Evolutionary conservation across 2,113 vertebrate genomes (phyloP).

Genomic region (Echinops telfairi): DNA sequence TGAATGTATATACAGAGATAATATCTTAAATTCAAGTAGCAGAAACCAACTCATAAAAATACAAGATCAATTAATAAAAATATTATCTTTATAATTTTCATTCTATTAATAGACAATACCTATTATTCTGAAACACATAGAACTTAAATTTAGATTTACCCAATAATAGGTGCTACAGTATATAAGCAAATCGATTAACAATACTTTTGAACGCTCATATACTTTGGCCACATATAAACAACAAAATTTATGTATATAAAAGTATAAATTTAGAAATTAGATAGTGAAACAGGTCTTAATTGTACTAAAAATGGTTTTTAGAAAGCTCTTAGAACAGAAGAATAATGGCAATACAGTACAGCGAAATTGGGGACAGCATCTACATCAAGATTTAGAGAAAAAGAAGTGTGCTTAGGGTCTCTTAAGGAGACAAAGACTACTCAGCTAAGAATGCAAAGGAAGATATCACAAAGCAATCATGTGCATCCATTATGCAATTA

Average conservation of each 20-base stretch:
- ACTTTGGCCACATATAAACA: not conserved
- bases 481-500: not conserved
- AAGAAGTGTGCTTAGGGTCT: not conserved
- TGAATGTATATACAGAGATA: not conserved
- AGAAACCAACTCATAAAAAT: not conserved
- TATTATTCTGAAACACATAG: not conserved
- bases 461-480: not conserved
- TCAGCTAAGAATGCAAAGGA: not conserved
- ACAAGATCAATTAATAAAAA: not conserved
- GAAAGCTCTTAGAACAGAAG: too few species aligned
- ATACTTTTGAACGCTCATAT: not conserved
- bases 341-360: not conserved
- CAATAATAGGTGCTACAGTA: not conserved
- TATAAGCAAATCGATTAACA: not conserved
- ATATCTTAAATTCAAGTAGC: not conserved
- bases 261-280: not conserved
- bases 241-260: not conserved
- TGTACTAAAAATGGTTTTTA: not conserved
- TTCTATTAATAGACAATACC: not conserved
- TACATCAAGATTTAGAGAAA: not conserved
- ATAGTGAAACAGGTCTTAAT: not conserved
- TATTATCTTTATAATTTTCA: not conserved
- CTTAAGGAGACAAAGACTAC: not conserved
- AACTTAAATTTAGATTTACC: not conserved
- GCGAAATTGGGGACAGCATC: not conserved